Percentiles rank a stretch among this genome's conserved stretches.
Evolutionary conservation across 1,140 invertebrate genomes (phyloP).

Genomic region (Portunus trituberculatus): DNA sequence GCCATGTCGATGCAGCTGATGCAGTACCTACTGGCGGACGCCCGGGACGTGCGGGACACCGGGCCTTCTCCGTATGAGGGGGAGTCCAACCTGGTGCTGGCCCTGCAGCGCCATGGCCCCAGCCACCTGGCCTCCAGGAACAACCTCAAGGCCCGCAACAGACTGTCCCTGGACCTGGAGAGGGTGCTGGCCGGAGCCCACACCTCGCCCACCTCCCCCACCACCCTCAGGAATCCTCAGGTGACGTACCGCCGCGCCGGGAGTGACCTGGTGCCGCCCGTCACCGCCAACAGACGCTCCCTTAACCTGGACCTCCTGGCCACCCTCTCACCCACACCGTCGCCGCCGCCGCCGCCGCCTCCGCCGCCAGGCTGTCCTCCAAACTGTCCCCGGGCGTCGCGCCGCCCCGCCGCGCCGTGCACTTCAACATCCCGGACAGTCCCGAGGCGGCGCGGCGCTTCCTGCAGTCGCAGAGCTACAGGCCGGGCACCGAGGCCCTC

Average conservation of each 20-base stretch:
- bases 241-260: constrained; percentile 30
- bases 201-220: background rate
- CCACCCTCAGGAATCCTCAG: background rate
- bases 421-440: constrained; percentile 63
- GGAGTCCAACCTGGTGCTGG: constrained; percentile 62
- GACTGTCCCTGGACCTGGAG: constrained; percentile 64
- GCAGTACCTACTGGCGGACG: constrained; percentile 67
- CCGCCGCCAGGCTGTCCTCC: background rate
- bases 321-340: background rate
- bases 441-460: constrained; percentile 53
- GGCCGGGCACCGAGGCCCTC: background rate
- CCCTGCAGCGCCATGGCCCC: constrained; percentile 65
- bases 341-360: too few species aligned
- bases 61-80: constrained; percentile 71
- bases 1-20: constrained; percentile 60
- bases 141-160: constrained; percentile 35
- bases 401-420: constrained; percentile 14
- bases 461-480: background rate
- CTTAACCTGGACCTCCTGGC: constrained; percentile 59
- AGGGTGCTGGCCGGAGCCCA: background rate
- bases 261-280: constrained; percentile 33
- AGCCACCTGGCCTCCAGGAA: constrained; percentile 40
- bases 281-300: constrained; percentile 47
- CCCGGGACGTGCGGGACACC: constrained; percentile 59
- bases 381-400: background rate